A percentile compares a stretch with the other conserved stretches of the same genome.
Evolutionary conservation across 2,113 vertebrate genomes (phyloP).

Genomic region (Uria aalge): DNA sequence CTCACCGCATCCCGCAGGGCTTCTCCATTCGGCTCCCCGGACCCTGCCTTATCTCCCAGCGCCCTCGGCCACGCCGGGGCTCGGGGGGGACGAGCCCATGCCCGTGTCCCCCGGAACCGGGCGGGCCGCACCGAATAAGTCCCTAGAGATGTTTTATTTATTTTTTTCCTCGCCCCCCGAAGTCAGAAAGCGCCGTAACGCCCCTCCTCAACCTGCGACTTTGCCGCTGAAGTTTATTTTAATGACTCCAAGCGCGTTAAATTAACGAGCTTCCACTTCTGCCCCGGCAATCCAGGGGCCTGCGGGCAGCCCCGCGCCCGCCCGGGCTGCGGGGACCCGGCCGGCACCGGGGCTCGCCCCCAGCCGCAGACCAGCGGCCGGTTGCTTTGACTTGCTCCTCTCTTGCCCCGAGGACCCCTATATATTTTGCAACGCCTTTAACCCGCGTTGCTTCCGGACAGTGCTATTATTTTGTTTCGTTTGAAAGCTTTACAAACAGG

Average conservation of each 20-base stretch:
- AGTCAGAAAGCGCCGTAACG: not conserved
- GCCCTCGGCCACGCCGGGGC: not conserved
- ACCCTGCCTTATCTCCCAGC: not conserved
- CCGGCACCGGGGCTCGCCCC: not conserved
- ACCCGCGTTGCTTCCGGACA: fast-evolving
- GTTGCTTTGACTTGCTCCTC: not conserved
- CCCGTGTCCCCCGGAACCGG: not conserved
- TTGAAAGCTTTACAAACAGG: not conserved
- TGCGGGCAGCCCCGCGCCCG: not conserved
- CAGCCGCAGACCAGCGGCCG: not conserved
- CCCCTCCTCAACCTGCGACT: not conserved
- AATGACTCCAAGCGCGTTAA: not conserved
- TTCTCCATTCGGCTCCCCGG: not conserved
- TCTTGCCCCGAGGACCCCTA: no score
- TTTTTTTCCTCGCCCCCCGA: fast-evolving
- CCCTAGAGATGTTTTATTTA: no score
- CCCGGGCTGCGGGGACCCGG: not conserved
- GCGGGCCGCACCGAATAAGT: not conserved
- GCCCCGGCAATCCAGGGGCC: not conserved
- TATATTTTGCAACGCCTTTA: not conserved
- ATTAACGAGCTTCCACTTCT: not conserved
- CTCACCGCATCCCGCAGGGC: not conserved
- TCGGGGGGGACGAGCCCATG: not conserved
- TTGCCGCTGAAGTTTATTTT: not conserved
- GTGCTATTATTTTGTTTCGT: not conserved